Conservation (phyloP, 2,888 invertebrate genomes). For the Pinctada fucata region DNA sequence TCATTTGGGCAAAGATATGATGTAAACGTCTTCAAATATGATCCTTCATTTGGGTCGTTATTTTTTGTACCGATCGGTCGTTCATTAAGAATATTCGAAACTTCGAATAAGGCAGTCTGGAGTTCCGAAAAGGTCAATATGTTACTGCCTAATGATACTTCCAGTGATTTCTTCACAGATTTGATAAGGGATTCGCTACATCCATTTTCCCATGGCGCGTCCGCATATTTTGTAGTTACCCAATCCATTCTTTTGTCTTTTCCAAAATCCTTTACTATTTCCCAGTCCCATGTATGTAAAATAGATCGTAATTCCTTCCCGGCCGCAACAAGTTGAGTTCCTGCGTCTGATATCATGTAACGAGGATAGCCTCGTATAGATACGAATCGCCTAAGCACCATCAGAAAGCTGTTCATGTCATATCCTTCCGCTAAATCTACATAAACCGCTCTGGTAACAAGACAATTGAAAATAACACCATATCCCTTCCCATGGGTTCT, state of each 20-base stretch:
- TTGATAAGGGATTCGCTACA: conserved; percentile 24
- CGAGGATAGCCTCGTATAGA: conserved; percentile 19
- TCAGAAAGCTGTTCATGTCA: conserved; percentile 3
- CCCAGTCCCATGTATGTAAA: conserved; percentile 9
- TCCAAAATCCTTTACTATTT: conserved; percentile 6
- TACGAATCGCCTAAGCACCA: conserved; percentile 8
- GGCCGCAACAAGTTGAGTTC: conserved; percentile 19
- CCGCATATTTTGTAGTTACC: conserved; percentile 18
- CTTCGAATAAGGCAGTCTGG: conserved; percentile 28
- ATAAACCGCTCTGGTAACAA: conserved; percentile 1
- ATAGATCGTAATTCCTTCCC: conserved; percentile 1
- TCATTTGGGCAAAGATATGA: conserved; percentile 13
- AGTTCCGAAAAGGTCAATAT: conserved; percentile 20
- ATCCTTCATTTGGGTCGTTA: conserved; percentile 25
- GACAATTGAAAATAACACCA: conserved; percentile 16
- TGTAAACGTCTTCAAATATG: neutral
- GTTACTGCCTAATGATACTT: neutral
- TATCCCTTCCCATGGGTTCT: conserved; percentile 20
- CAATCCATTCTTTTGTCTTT: neutral
- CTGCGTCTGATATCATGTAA: conserved; percentile 22
- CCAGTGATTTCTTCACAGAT: conserved; percentile 22
- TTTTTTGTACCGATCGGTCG: conserved; percentile 18
- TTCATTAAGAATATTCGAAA: conserved; percentile 23
- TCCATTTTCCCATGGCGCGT: conserved; percentile 33
- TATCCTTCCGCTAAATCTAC: neutral